Conservation (phyloP, 2,888 invertebrate genomes). For the Bimastos eiseni region DNA sequence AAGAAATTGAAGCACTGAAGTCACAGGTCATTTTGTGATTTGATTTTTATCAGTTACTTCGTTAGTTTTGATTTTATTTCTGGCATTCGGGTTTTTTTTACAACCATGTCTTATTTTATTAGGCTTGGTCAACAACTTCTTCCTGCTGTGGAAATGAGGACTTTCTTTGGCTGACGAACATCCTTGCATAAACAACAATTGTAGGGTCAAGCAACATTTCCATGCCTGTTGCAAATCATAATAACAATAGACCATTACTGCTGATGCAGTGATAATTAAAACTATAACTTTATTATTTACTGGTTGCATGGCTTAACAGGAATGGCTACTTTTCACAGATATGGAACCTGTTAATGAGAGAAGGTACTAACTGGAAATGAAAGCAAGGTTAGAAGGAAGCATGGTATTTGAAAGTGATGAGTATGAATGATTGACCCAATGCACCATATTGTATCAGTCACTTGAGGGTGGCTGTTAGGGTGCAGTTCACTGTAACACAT, state of each 20-base stretch:
- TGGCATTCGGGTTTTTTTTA: not conserved
- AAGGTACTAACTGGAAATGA: not conserved
- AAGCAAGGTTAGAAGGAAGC: not conserved
- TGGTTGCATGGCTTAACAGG: not conserved
- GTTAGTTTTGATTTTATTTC: not conserved
- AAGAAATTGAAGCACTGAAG: conserved; percentile 59
- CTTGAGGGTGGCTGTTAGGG: not conserved
- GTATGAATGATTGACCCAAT: not conserved
- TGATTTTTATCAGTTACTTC: not conserved
- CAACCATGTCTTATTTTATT: not conserved
- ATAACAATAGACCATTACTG: not conserved
- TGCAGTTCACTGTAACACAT: not conserved
- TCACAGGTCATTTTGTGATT: conserved; percentile 49
- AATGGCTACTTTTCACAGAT: not conserved
- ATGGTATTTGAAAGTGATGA: not conserved
- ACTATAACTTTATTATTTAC: not conserved
- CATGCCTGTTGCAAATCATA: not conserved
- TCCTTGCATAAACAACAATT: not conserved
- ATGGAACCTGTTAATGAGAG: not conserved
- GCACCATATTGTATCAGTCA: not conserved
- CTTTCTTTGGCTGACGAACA: not conserved
- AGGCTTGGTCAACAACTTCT: not conserved
- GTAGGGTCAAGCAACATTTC: not conserved
- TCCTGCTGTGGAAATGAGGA: not conserved
- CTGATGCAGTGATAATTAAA: too few relatives aligned